Conservation (phyloP, 2,797 vertebrate species). For the Caiman crocodilus region DNA sequence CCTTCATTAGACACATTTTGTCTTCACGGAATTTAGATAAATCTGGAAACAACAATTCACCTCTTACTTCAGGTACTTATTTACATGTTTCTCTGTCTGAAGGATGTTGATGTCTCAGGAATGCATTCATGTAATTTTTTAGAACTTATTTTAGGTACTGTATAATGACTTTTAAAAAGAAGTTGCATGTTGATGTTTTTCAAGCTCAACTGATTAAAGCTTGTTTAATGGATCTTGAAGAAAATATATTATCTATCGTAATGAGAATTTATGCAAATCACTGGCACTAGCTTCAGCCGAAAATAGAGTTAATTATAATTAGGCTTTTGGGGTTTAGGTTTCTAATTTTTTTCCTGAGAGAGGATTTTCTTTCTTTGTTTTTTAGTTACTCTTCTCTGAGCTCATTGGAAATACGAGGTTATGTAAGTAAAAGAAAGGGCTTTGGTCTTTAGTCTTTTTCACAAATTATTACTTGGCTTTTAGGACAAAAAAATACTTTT, state of each 20-base stretch:
- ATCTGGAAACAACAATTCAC: slow-evolving; percentile 37
- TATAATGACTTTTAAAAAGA: slow-evolving; percentile 62
- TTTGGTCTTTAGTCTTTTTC: not conserved
- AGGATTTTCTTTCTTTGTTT: not conserved
- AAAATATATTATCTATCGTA: slow-evolving; percentile 69
- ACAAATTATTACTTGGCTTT: not conserved
- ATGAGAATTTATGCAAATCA: slow-evolving; percentile 75
- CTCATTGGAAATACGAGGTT: not conserved
- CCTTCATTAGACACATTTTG: slow-evolving; percentile 25
- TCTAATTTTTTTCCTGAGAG: not conserved
- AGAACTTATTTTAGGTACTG: slow-evolving; percentile 52
- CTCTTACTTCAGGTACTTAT: slow-evolving; percentile 29
- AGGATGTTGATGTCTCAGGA: slow-evolving; percentile 16
- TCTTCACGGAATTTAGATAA: slow-evolving; percentile 28
- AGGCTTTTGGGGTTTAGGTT: slow-evolving; percentile 40
- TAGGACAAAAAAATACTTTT: not conserved
- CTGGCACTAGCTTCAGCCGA: slow-evolving; percentile 42
- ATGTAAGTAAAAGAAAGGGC: not conserved
- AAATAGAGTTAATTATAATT: slow-evolving; percentile 73
- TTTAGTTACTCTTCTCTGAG: not conserved
- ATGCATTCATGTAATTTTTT: slow-evolving; percentile 10
- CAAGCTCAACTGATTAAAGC: slow-evolving; percentile 60
- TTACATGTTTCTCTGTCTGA: slow-evolving; percentile 20
- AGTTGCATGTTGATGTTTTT: slow-evolving; percentile 56
- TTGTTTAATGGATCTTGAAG: slow-evolving; percentile 65